phyloP scores from a whole-genome alignment of 2,113 vertebrate genomes.

The Lycaon pictus region DNA sequence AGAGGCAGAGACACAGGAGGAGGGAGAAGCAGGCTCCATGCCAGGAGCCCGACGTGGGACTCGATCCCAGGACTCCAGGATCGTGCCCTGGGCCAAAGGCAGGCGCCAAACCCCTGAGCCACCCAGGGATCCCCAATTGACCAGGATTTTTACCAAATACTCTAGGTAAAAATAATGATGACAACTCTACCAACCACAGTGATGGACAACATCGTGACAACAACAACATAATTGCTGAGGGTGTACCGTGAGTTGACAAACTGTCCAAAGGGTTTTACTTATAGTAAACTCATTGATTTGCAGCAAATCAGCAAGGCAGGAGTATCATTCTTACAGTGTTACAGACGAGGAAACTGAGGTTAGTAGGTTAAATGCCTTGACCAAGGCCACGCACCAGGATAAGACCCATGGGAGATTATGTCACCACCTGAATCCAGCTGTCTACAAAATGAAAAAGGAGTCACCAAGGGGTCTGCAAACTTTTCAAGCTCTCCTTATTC shows the following conservation, averaged over 20 bases:
- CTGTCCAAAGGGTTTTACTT: background rate
- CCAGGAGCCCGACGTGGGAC: too few relatives aligned
- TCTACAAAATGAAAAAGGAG: background rate
- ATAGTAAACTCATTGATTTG: background rate
- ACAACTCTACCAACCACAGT: background rate
- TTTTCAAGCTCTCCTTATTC: background rate
- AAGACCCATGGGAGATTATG: accelerated
- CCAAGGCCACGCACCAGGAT: background rate
- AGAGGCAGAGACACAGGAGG: too few relatives aligned
- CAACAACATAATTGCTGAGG: background rate
- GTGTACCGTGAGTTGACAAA: background rate
- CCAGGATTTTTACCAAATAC: background rate
- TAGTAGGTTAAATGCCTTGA: background rate
- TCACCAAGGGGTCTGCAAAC: background rate
- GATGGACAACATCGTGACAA: background rate
- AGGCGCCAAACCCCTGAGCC: too few relatives aligned
- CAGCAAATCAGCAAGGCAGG: background rate
- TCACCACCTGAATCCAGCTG: background rate
- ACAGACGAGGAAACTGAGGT: background rate
- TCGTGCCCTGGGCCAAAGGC: too few relatives aligned
- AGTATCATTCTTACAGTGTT: background rate
- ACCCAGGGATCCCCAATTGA: background rate
- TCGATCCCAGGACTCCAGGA: too few relatives aligned
- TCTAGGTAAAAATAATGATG: background rate
- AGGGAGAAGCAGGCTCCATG: too few relatives aligned